Conservation (phyloP, 2,797 vertebrate species). For the Crenuchus spilurus region DNA sequence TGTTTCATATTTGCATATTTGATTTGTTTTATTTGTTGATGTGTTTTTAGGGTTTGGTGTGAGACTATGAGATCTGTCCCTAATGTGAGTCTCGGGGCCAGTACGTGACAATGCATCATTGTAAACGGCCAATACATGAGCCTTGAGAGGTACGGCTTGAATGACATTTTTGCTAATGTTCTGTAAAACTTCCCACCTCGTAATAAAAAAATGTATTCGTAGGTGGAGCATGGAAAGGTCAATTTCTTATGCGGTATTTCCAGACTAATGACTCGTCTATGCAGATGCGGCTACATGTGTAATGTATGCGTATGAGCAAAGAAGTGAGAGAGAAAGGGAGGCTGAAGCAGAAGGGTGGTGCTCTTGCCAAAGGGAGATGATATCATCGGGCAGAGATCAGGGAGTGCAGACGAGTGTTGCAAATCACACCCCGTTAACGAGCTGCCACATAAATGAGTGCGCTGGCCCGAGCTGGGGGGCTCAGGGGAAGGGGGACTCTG, state of each 20-base stretch:
- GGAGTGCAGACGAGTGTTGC: conserved; percentile 76
- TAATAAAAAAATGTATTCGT: neutral
- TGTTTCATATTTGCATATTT: too few relatives aligned
- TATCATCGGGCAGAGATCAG: conserved; percentile 78
- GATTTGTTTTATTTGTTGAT: too few relatives aligned
- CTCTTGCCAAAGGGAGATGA: conserved; percentile 72
- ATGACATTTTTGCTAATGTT: too few relatives aligned
- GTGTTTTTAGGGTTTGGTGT: too few relatives aligned
- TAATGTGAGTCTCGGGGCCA: too few relatives aligned
- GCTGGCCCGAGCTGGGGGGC: conserved; percentile 51
- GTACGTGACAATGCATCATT: too few relatives aligned
- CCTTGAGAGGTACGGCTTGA: too few relatives aligned
- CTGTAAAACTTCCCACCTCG: neutral
- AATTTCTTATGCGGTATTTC: neutral
- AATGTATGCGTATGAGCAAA: conserved; percentile 7
- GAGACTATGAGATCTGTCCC: too few relatives aligned
- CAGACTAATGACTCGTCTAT: neutral
- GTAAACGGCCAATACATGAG: too few relatives aligned
- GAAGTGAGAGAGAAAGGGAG: neutral
- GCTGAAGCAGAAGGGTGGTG: conserved; percentile 21
- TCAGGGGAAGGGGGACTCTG: conserved; percentile 25
- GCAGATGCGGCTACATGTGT: conserved; percentile 11
- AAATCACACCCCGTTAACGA: conserved; percentile 80
- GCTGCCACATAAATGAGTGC: conserved; percentile 78
- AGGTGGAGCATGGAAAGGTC: neutral